Percentiles rank a stretch among this genome's conserved stretches.
Conservation (phyloP, 2,113 vertebrate species). For the Myotis yumanensis region DNA sequence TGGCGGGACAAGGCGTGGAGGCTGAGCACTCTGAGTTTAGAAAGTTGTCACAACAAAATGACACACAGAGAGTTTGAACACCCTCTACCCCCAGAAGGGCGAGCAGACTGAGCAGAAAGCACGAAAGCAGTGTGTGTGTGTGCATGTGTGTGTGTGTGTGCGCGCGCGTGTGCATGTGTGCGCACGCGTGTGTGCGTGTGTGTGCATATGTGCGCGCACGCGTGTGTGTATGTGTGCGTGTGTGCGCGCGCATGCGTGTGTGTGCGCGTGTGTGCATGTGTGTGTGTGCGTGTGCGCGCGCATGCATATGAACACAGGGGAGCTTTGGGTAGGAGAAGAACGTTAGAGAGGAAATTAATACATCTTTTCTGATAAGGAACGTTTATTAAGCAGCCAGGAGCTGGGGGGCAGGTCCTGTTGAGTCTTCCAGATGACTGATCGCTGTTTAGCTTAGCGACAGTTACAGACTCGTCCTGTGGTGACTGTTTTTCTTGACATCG, state of each 20-base stretch:
- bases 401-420: background rate
- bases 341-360: background rate
- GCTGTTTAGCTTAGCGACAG: background rate
- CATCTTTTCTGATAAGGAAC: background rate
- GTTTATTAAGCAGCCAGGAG: background rate
- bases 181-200: no score
- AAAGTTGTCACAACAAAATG: background rate
- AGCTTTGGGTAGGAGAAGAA: background rate
- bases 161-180: fast-evolving
- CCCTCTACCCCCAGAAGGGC: background rate
- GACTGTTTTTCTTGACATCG: background rate
- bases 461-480: no score
- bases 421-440: fast-evolving
- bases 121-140: background rate
- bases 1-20: background rate
- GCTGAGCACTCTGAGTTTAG: background rate
- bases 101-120: background rate
- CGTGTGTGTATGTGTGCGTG: background rate
- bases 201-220: no score
- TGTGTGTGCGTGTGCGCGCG: no score
- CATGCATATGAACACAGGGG: no score
- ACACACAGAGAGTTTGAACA: background rate
- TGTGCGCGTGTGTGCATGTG: background rate
- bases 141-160: background rate
- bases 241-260: no score